Evolutionary conservation across 1,140 invertebrate species (phyloP), one percentile per base, ranked within the genome.

Genomic region (Sesamia nonagrioides): DNA sequence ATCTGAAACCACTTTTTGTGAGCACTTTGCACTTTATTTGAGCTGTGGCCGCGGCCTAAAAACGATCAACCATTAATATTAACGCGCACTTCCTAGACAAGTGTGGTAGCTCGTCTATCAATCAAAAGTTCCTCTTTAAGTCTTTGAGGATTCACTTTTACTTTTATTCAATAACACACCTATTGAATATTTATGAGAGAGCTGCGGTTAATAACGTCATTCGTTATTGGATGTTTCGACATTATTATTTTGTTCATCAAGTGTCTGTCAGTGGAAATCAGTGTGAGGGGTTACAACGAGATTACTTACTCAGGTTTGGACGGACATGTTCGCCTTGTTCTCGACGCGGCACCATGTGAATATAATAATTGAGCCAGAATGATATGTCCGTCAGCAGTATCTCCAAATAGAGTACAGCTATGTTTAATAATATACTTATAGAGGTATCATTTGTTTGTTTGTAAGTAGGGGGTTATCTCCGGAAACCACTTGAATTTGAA

Each of bases 161-260:
- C 92, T 94, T 92, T 92, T 91, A 87, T 91, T 88, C 84, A 91
- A 88, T 87, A 93, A 89, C 86, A 83, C 78, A 85, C 75, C 83
- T 83, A 77, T 89, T 92, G 88, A 86, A 90, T 90, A 90, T 90
- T 84, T 87, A 91, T 90, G 88, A 91, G 83, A 66, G 79, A 81
- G 68, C 66, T 71, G 81, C 77, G 61, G 72, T 84, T 84, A 86
- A 88, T 86, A 88, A 85, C 82, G 87, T 89, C 85, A 84, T 88
- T 89, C 84, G 84, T 87, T 90, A 88, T 87, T 84, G 82, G 83
- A 79, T 79, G 84, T 86, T 86, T 89, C 83, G 80, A 81, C 78
- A 84, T 84, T 82, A 82, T 85, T 83, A 84, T 84, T 83, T 83
- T 79, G 81, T 84, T 86, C 79, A 82, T 81, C 82, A 82, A 76